Conservation (phyloP, 1,140 invertebrate genomes). For the Diorhabda sublineata region DNA sequence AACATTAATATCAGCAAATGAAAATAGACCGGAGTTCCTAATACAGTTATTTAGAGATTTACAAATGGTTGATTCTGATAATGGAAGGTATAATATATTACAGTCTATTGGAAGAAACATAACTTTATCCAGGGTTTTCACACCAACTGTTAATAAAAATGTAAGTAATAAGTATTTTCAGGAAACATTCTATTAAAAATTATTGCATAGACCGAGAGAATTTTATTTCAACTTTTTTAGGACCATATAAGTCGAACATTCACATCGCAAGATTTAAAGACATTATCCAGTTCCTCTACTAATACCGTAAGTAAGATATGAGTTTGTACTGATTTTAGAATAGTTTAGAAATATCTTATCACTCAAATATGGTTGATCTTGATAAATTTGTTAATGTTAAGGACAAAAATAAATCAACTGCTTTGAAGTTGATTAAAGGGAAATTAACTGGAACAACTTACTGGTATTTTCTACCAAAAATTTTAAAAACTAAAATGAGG, state of each 20-base stretch:
- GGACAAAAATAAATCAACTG: too few species aligned
- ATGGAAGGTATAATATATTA: conserved; percentile 57
- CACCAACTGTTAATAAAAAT: conserved; percentile 25
- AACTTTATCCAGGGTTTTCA: conserved; percentile 35
- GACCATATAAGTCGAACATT: background rate
- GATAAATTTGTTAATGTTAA: too few species aligned
- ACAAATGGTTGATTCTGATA: conserved; percentile 61
- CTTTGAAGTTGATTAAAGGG: too few species aligned
- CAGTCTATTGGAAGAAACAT: conserved; percentile 54
- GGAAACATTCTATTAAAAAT: too few species aligned
- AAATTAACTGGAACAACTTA: too few species aligned
- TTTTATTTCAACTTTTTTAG: conserved; percentile 3
- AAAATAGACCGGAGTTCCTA: conserved; percentile 62
- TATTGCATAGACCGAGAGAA: background rate
- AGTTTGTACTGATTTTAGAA: too few species aligned
- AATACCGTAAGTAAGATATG: background rate
- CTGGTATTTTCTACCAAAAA: too few species aligned
- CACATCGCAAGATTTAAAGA: background rate
- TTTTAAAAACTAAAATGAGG: too few species aligned
- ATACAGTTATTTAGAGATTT: conserved; percentile 63
- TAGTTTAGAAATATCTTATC: too few species aligned
- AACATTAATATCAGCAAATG: conserved; percentile 65
- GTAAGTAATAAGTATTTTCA: conserved; percentile 18
- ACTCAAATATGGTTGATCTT: too few species aligned
- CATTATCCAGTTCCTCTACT: background rate